phyloP scores from a whole-genome alignment of 2,113 vertebrate species.

The Gracilinanus agilis region DNA sequence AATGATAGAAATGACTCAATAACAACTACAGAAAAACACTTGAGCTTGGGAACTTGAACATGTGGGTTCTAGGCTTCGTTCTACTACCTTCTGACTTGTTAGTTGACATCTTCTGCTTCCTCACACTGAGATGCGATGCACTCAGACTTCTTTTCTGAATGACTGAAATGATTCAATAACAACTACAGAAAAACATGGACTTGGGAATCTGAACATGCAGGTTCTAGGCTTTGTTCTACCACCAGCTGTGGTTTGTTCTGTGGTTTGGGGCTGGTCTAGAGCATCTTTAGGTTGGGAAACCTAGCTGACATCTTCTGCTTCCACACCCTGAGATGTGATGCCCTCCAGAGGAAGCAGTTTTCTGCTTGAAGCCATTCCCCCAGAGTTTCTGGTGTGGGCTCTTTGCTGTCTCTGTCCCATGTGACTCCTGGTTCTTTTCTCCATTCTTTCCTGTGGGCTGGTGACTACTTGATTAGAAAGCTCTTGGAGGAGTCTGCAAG shows the following conservation, averaged over 20 bases:
- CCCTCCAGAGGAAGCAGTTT: not conserved
- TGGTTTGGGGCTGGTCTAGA: not conserved
- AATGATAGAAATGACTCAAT: no score
- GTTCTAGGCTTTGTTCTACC: not conserved
- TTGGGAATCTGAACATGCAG: not conserved
- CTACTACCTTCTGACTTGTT: no score
- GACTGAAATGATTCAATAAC: no score
- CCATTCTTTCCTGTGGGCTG: not conserved
- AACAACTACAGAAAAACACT: no score
- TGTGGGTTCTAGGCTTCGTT: no score
- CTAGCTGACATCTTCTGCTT: not conserved
- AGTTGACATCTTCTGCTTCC: no score
- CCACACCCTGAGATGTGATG: not conserved
- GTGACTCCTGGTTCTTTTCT: not conserved
- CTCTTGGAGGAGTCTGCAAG: not conserved
- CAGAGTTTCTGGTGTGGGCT: rapidly evolving
- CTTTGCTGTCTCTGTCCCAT: not conserved
- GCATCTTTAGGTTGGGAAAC: not conserved
- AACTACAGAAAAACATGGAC: not conserved
- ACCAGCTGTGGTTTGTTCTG: not conserved
- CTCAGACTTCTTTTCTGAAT: no score
- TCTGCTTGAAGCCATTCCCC: not conserved
- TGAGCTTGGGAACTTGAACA: no score
- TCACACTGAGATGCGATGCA: no score
- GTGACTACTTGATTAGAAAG: not conserved